These are phyloP conservation scores for Scaptomyza hsui DNA, from an alignment of 1,140 invertebrate genomes.

Conservation along the genomic window DNA sequence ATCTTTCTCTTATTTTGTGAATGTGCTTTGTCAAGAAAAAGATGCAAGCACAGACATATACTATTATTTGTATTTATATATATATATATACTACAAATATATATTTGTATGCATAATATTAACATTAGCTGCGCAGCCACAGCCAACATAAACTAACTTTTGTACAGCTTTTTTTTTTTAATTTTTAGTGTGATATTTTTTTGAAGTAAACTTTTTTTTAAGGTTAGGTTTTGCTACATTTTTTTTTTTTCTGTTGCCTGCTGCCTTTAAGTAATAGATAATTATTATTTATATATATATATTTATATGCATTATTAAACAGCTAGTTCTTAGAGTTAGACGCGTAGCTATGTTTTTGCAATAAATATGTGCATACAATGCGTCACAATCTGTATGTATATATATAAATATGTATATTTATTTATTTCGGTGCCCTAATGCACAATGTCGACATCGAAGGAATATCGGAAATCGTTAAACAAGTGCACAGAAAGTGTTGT, in stretches of 20 bases:
- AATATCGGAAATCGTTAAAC: constrained; percentile 60
- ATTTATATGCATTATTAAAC: constrained; percentile 64
- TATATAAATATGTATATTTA: constrained; percentile 47
- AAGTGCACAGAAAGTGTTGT: constrained; percentile 30
- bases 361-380: constrained; percentile 72
- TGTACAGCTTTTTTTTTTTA: constrained; percentile 64
- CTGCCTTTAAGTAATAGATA: constrained; percentile 66
- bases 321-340: constrained; percentile 62
- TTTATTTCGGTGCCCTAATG: constrained; percentile 58
- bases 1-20: constrained; percentile 46
- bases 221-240: constrained; percentile 68
- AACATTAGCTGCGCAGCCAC: constrained; percentile 48
- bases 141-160: constrained; percentile 63
- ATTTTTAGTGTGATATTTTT: constrained; percentile 63
- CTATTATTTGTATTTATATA: constrained; percentile 51
- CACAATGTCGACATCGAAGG: constrained; percentile 60
- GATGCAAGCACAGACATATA: constrained; percentile 69
- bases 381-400: constrained; percentile 55
- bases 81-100: constrained; percentile 50
- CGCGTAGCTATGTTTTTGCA: constrained; percentile 65
- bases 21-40: constrained; percentile 60
- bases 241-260: constrained; percentile 30
- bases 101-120: constrained; percentile 59
- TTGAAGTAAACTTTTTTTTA: constrained; percentile 67
- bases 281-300: constrained; percentile 47